These are phyloP conservation scores for Acronicta leporina DNA, from an alignment of 2,888 invertebrate genomes.

Conservation along the genomic window DNA sequence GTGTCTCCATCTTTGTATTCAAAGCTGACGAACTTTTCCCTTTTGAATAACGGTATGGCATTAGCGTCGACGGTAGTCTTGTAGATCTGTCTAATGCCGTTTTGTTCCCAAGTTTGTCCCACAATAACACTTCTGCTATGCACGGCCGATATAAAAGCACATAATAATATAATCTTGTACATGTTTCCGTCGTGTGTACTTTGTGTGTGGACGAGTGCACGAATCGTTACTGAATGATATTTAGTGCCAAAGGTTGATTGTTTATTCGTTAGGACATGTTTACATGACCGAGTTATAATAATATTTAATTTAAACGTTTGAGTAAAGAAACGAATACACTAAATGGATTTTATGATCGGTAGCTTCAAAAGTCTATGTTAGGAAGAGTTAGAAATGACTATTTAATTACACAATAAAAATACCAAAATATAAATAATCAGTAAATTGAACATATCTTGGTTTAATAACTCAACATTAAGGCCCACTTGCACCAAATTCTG, in stretches of 20 bases:
- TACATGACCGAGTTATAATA: constrained; percentile 29
- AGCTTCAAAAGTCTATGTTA: too few relatives aligned
- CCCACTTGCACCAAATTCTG: too few relatives aligned
- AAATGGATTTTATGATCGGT: too few relatives aligned
- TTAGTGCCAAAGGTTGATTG: constrained; percentile 42
- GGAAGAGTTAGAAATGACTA: too few relatives aligned
- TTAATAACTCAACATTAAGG: too few relatives aligned
- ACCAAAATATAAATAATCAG: too few relatives aligned
- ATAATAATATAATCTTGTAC: constrained; percentile 52
- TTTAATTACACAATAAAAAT: too few relatives aligned
- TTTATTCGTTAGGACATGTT: constrained; percentile 28
- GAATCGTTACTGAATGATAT: constrained; percentile 30
- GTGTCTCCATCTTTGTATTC: constrained; percentile 70
- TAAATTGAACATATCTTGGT: too few relatives aligned
- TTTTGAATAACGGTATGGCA: constrained; percentile 70
- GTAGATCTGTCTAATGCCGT: constrained; percentile 70
- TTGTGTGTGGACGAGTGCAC: constrained; percentile 52
- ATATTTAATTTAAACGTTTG: not conserved
- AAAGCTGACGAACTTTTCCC: constrained; percentile 72
- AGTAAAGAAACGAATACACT: not conserved
- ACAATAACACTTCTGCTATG: constrained; percentile 72
- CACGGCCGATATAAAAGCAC: constrained; percentile 57
- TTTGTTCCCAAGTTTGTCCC: constrained; percentile 72
- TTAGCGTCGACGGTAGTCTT: constrained; percentile 64
- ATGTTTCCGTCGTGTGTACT: constrained; percentile 22